Evolutionary conservation across 2,888 invertebrate genomes (phyloP).

Genomic region (Heliconius aoede): DNA sequence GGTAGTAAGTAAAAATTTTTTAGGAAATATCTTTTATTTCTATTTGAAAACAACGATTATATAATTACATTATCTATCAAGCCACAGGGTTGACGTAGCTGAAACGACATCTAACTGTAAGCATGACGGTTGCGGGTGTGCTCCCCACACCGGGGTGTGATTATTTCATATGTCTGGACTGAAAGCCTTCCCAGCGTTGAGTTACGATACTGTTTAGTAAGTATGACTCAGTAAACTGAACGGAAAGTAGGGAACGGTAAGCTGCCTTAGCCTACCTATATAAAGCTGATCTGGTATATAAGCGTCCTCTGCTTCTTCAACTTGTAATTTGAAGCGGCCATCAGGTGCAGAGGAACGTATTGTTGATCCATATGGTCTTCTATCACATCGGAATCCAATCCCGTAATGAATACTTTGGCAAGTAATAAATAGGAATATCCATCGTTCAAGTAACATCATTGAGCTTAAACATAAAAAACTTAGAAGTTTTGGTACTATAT

Average conservation of each 20-base stretch:
- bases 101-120: neutral
- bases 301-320: constrained; percentile 60
- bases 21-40: no score
- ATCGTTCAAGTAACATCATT: constrained; percentile 3
- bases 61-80: neutral
- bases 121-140: neutral
- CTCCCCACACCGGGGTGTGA: neutral
- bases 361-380: constrained; percentile 70
- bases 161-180: neutral
- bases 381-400: constrained; percentile 67
- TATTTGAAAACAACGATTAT: neutral
- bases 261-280: constrained; percentile 56
- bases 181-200: no score
- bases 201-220: no score
- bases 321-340: constrained; percentile 65
- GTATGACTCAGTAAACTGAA: no score
- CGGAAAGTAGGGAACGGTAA: neutral
- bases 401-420: constrained; percentile 30
- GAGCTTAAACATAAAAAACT: neutral
- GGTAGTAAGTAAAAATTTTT: no score
- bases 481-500: no score
- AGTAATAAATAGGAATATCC: neutral
- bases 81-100: neutral
- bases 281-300: constrained; percentile 76
- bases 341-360: constrained; percentile 67